Conservation (phyloP, 2,888 invertebrate species). For the Darwinula stevensoni region DNA sequence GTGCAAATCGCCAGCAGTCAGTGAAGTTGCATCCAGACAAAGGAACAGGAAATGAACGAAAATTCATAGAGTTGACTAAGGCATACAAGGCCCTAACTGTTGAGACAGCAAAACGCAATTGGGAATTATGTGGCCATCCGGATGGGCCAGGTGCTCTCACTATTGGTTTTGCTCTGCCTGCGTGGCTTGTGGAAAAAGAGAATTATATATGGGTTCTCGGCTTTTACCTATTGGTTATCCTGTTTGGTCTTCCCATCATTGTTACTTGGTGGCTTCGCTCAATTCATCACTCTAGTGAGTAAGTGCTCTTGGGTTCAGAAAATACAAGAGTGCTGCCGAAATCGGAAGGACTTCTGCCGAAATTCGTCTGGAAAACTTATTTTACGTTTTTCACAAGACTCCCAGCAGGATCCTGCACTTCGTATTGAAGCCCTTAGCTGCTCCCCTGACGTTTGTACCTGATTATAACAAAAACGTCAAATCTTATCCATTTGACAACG, state of each 20-base stretch:
- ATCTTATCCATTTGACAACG: slow-evolving; percentile 71
- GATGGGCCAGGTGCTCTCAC: slow-evolving; percentile 98
- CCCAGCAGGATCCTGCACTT: slow-evolving; percentile 82
- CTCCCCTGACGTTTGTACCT: slow-evolving; percentile 83
- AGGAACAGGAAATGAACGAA: slow-evolving; percentile 82
- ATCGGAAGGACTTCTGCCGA: no score
- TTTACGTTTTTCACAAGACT: slow-evolving; percentile 80
- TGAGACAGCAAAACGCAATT: slow-evolving; percentile 85
- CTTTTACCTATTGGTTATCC: slow-evolving; percentile 79
- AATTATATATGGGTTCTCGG: slow-evolving; percentile 94
- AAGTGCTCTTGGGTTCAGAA: slow-evolving; percentile 85
- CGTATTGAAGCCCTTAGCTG: slow-evolving; percentile 83
- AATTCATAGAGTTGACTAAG: slow-evolving; percentile 91
- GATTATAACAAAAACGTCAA: slow-evolving; percentile 75
- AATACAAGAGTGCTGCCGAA: no score
- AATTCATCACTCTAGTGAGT: slow-evolving; percentile 85
- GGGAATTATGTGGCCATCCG: slow-evolving; percentile 97
- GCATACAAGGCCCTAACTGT: slow-evolving; percentile 64
- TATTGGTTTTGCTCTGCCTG: slow-evolving; percentile 95
- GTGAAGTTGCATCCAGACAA: slow-evolving; percentile 89
- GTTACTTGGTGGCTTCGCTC: slow-evolving; percentile 93
- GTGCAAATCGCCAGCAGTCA: slow-evolving; percentile 75
- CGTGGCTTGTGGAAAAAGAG: slow-evolving; percentile 98
- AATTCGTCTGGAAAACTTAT: slow-evolving; percentile 86
- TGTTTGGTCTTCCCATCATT: slow-evolving; percentile 43